These are phyloP conservation scores for Cisticola juncidis DNA, from an alignment of 2,113 vertebrate species.

Conservation along the genomic window DNA sequence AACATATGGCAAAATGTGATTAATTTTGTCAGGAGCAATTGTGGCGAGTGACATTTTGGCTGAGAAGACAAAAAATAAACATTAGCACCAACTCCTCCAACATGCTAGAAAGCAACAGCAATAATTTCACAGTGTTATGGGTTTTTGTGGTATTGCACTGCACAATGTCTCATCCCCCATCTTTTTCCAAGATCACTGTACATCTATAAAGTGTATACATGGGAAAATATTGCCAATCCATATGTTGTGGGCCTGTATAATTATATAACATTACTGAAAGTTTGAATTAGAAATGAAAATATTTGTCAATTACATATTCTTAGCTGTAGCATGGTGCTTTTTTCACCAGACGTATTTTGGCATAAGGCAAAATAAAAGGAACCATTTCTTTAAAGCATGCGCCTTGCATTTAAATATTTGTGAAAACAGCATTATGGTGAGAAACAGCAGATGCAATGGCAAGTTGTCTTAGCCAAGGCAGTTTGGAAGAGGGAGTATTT, in stretches of 20 bases:
- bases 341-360: not conserved
- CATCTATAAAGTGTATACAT: not conserved
- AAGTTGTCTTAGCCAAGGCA: not conserved
- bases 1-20: constrained; percentile 24
- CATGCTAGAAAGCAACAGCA: not conserved
- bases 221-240: not conserved
- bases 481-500: not conserved
- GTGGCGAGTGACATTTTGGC: not conserved
- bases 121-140: not conserved
- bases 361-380: not conserved
- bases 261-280: not conserved
- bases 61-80: not conserved
- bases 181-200: not conserved
- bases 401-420: not conserved
- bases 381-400: not conserved
- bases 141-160: not conserved
- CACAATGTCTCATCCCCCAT: not conserved
- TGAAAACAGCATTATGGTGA: not conserved
- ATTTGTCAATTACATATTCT: not conserved
- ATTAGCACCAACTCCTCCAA: not conserved
- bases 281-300: not conserved
- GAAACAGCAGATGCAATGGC: not conserved
- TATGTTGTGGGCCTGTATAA: not conserved
- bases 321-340: not conserved
- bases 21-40: constrained; percentile 25